These are phyloP conservation scores for Sus cebifrons DNA, from an alignment of 2,797 vertebrate species.

Conservation along the genomic window DNA sequence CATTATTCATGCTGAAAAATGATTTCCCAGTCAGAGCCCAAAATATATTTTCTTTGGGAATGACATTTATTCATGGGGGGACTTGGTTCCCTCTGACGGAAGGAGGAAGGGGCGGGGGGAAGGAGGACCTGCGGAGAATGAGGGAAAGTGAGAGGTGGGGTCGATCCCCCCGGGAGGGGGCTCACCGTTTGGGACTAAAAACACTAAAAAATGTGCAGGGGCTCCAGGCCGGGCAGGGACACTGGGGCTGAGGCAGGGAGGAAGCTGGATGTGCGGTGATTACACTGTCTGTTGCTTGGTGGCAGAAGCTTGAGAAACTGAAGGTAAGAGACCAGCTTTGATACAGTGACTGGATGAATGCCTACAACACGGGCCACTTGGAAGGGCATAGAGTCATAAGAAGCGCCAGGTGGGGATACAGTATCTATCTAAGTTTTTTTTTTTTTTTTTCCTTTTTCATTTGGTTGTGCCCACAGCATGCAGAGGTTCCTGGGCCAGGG, in stretches of 20 bases:
- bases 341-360: background rate
- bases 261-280: background rate
- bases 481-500: too few species aligned
- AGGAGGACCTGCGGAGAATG: background rate
- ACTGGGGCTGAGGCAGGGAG: background rate
- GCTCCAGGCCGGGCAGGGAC: background rate
- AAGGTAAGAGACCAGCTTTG: background rate
- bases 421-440: background rate
- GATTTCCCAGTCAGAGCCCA: constrained; percentile 64
- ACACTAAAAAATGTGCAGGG: background rate
- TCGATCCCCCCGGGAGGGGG: background rate
- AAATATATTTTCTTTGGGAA: constrained; percentile 76
- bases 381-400: fast-evolving
- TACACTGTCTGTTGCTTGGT: background rate
- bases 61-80: background rate
- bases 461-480: too few species aligned
- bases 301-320: background rate
- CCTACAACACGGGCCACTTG: fast-evolving
- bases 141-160: background rate
- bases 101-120: background rate
- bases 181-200: background rate
- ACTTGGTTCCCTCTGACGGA: constrained; percentile 23
- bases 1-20: constrained; percentile 72
- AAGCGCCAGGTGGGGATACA: background rate
- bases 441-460: too few species aligned